Base-by-base conservation (phyloP, 2,888 invertebrate genomes). In the Odontomyia ornata region DNA sequence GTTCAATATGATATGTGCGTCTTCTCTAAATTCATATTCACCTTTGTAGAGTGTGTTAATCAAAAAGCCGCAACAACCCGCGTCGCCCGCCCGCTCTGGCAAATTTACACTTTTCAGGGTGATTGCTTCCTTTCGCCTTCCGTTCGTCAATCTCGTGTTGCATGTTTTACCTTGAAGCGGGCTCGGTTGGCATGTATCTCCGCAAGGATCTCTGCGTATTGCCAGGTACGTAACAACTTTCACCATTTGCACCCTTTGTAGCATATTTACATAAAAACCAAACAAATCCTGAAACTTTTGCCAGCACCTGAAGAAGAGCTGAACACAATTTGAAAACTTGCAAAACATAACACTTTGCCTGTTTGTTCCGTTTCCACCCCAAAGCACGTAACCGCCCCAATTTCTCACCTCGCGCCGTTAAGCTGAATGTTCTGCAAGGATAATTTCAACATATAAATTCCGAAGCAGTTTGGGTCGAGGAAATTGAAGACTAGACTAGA, bases 401-500 rank as follows among this genome's bases (percentile, higher is more conserved):
- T 18, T 23, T 69, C 23, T 69, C 18, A 15, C 46, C 47, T 25
- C 47, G 47, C 47, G 3, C 65, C 65, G 9, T 36, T 3, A 3
- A 36, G 9, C 36, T 3, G 3, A 36, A 36, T 18, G 30, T 65
- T n/a, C 18, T 9, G 52, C 52, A 52, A 65, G 69, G 69, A 69
- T 69, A 47, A 46, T 69, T 69, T 47, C 69, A 15, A 25, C 23
- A 47, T 69, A 69, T 69, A 47, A 69, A 47, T 69, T 69, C 47
- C 69, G n/a, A 23, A 47, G 30, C n/a, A 4, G 5, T 25, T 25
- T 25, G 23, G 23, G 30, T 18, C 47, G 46, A 46, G 69, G 69
- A 69, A 47, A 69, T 69, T 69, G 47, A 47, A 69, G 69, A 47
- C 69, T 69, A 69, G 69, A 69, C 69, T 69, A 69, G 69, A 69